Conservation (phyloP, 2,113 vertebrate genomes). For the Chamaea fasciata region DNA sequence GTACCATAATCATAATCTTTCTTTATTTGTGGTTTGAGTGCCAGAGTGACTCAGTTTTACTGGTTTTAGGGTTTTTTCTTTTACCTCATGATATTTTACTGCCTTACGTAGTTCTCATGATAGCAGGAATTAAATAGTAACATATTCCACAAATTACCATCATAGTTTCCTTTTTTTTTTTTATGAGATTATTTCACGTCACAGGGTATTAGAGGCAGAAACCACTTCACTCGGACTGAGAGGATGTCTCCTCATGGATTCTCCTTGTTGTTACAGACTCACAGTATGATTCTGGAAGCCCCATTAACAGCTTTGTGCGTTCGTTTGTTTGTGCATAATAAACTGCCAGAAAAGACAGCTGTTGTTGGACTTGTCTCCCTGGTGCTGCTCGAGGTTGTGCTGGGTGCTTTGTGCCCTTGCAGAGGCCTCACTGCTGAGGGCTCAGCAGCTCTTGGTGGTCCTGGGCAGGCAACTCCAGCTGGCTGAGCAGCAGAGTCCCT, state of each 20-base stretch:
- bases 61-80: not conserved
- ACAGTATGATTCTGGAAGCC: not conserved
- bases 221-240: not conserved
- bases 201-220: not conserved
- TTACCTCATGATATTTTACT: not conserved
- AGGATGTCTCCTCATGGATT: not conserved
- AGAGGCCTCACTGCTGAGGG: not conserved
- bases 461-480: not conserved
- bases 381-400: not conserved
- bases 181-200: not conserved
- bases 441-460: not conserved
- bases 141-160: not conserved
- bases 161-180: not conserved
- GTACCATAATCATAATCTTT: not conserved
- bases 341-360: not conserved
- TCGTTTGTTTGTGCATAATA: not conserved
- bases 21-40: not conserved
- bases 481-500: not conserved
- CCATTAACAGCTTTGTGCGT: not conserved
- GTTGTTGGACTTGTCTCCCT: not conserved
- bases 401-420: not conserved
- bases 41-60: slow-evolving; percentile 1
- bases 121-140: not conserved
- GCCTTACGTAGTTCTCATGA: not conserved
- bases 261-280: not conserved